Conservation (phyloP, 2,888 invertebrate species). For the Polylopha cassiicola region DNA sequence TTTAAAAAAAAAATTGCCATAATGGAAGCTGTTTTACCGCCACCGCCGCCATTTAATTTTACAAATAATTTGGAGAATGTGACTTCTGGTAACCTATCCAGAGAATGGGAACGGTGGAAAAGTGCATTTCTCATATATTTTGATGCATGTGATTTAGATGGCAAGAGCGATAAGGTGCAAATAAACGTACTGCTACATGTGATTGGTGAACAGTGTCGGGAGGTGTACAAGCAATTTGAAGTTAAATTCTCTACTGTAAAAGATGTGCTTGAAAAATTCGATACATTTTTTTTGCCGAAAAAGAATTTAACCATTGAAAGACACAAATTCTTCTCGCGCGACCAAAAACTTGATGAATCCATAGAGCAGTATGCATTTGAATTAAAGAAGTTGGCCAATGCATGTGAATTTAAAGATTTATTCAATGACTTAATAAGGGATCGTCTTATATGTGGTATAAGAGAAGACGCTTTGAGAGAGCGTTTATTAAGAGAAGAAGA, state of each 20-base stretch:
- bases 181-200: constrained; percentile 5
- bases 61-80: constrained; percentile 2
- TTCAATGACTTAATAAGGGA: constrained; percentile 3
- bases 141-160: constrained; percentile 4
- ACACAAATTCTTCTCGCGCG: constrained; percentile 9
- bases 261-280: background rate
- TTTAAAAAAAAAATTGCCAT: no score
- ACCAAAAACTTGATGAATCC: constrained; percentile 5
- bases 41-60: background rate
- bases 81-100: constrained; percentile 4
- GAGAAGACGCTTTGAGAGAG: background rate
- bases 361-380: constrained; percentile 9
- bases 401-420: constrained; percentile 7
- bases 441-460: constrained; percentile 2
- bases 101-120: constrained; percentile 2
- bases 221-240: constrained; percentile 4
- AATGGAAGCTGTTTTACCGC: background rate
- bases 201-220: constrained; percentile 6
- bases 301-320: constrained; percentile 8
- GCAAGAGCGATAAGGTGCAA: constrained; percentile 1
- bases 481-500: constrained; percentile 7
- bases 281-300: constrained; percentile 1
- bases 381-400: constrained; percentile 2
- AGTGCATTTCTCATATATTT: constrained; percentile 5
- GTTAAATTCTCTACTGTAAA: background rate